phyloP scores from a whole-genome alignment of 2,113 vertebrate species.

The Anguilla rostrata region DNA sequence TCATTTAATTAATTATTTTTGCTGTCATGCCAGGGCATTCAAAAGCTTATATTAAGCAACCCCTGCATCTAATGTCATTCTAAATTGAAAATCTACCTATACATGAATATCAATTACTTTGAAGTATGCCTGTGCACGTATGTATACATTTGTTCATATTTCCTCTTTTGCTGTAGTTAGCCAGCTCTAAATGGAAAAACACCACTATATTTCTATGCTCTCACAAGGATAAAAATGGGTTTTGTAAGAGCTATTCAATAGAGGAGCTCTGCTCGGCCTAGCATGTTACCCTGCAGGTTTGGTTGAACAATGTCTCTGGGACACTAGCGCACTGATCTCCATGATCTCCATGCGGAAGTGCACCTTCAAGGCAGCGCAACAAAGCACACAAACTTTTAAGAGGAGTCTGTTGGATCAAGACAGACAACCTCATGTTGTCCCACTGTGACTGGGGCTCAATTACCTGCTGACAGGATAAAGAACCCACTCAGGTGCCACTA shows the following conservation, averaged over 20 bases:
- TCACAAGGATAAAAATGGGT: too few species aligned
- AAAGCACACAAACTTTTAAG: background rate
- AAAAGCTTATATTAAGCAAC: too few species aligned
- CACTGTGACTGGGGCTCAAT: background rate
- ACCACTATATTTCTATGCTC: too few species aligned
- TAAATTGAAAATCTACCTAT: too few species aligned
- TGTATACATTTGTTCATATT: too few species aligned
- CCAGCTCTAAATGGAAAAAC: too few species aligned
- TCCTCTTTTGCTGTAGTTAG: too few species aligned
- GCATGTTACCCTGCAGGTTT: background rate
- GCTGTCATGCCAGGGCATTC: too few species aligned
- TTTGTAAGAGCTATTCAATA: background rate
- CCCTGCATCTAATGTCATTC: too few species aligned
- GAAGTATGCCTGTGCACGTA: too few species aligned
- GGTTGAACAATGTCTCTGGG: background rate
- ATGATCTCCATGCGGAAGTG: background rate
- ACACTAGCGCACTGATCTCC: background rate
- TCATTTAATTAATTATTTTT: too few species aligned
- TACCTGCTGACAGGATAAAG: background rate
- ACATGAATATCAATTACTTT: too few species aligned
- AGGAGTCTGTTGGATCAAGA: background rate
- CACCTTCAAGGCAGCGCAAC: background rate
- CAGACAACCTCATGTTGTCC: background rate
- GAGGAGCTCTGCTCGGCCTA: constrained; percentile 8
- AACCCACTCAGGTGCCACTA: background rate